Evolutionary conservation across 2,888 invertebrate species (phyloP).

Genomic region (Megamerina dolium): DNA sequence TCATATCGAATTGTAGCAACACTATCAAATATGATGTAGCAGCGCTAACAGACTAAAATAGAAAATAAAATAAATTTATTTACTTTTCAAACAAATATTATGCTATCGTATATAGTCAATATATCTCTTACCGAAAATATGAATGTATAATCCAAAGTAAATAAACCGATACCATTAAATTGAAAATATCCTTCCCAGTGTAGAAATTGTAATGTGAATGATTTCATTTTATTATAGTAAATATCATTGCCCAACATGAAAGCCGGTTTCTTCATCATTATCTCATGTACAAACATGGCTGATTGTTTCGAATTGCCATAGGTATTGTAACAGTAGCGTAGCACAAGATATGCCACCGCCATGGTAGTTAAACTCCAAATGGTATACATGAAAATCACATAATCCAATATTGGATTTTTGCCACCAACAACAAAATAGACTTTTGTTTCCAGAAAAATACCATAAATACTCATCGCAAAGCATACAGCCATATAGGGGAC

Average conservation of each 20-base stretch:
- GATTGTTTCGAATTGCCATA: slow-evolving; percentile 44
- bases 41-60: slow-evolving; percentile 43
- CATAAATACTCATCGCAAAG: slow-evolving; percentile 45
- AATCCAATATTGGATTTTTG: slow-evolving; percentile 34
- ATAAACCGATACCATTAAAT: slow-evolving; percentile 47
- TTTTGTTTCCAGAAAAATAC: slow-evolving; percentile 46
- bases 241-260: slow-evolving; percentile 48
- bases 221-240: slow-evolving; percentile 49
- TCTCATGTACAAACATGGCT: slow-evolving; percentile 48
- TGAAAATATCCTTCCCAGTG: slow-evolving; percentile 49
- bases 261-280: slow-evolving; percentile 49
- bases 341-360: slow-evolving; percentile 40
- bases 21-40: slow-evolving; percentile 49
- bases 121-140: slow-evolving; percentile 46
- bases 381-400: slow-evolving; percentile 38
- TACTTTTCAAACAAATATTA: neutral
- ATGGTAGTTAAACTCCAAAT: slow-evolving; percentile 42
- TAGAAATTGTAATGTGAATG: slow-evolving; percentile 47
- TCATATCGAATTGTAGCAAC: slow-evolving; percentile 49
- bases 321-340: slow-evolving; percentile 42
- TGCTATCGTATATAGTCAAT: neutral
- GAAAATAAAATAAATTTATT: neutral
- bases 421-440: slow-evolving; percentile 43
- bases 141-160: slow-evolving; percentile 48
- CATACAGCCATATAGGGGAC: slow-evolving; percentile 45